Conservation (phyloP, 2,888 invertebrate genomes). For the Boloria euphrosyne region DNA sequence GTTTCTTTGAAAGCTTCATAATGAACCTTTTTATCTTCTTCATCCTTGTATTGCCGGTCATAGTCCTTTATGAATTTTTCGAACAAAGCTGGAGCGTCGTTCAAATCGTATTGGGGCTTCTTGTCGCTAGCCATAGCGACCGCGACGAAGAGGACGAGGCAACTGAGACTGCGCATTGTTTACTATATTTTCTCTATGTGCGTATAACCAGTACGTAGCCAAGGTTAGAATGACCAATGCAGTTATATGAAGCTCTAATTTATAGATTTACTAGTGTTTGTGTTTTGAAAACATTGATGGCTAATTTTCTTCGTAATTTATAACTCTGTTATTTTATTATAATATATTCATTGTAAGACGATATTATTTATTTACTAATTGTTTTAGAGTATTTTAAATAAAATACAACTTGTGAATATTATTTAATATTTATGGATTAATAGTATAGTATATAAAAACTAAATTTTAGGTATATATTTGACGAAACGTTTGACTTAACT, state of each 20-base stretch:
- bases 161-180: conserved; percentile 7
- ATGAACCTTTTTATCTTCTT: conserved; percentile 49
- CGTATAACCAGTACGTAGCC: neutral
- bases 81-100: conserved; percentile 41
- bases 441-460: no score
- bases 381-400: no score
- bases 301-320: no score
- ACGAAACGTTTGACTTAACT: no score
- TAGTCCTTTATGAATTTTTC: conserved; percentile 50
- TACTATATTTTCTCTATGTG: neutral
- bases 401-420: no score
- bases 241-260: neutral
- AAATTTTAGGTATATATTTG: no score
- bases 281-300: no score
- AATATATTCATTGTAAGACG: no score
- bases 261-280: neutral
- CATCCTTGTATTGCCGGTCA: conserved; percentile 51
- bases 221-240: neutral
- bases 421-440: no score
- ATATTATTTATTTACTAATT: no score
- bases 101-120: neutral
- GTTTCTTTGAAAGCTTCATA: conserved; percentile 48
- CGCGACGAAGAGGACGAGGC: conserved; percentile 2
- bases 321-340: no score
- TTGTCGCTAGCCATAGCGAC: neutral